A percentile compares a stretch with the other conserved stretches of the same genome.
These are phyloP conservation scores for Galerucella calmariensis DNA, from an alignment of 2,888 invertebrate genomes.

Conservation along the genomic window DNA sequence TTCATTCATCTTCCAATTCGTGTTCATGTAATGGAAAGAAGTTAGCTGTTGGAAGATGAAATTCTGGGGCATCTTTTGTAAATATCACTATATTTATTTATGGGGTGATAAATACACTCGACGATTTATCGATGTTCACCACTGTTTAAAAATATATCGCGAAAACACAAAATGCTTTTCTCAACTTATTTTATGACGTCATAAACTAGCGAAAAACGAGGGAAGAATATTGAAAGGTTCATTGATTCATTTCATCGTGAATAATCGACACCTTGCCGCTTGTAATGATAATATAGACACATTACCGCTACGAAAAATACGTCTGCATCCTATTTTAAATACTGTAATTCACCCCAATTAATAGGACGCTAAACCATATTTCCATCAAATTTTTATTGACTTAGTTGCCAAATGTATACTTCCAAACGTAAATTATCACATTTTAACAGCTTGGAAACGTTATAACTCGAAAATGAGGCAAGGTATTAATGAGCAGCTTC, in stretches of 20 bases:
- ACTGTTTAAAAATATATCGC: background rate
- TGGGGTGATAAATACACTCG: background rate
- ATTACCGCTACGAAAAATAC: too few species aligned
- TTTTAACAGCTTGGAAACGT: too few species aligned
- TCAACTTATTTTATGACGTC: background rate
- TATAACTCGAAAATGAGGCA: too few species aligned
- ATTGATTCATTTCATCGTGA: background rate
- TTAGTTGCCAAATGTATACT: too few species aligned
- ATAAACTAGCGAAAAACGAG: constrained; percentile 1
- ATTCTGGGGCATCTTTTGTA: background rate
- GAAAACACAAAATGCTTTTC: background rate
- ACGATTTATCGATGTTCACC: background rate
- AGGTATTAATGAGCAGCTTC: too few species aligned
- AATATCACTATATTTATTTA: constrained; percentile 6
- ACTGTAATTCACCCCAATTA: too few species aligned
- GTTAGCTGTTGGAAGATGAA: background rate
- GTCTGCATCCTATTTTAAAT: too few species aligned
- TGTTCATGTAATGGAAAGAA: background rate
- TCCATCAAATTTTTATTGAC: too few species aligned
- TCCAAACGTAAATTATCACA: too few species aligned
- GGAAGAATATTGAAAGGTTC: background rate
- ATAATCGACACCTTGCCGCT: background rate
- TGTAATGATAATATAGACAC: too few species aligned
- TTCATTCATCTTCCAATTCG: background rate
- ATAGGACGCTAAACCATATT: too few species aligned